Conservation (phyloP, 2,113 vertebrate genomes). For the Mandrillus leucophaeus region DNA sequence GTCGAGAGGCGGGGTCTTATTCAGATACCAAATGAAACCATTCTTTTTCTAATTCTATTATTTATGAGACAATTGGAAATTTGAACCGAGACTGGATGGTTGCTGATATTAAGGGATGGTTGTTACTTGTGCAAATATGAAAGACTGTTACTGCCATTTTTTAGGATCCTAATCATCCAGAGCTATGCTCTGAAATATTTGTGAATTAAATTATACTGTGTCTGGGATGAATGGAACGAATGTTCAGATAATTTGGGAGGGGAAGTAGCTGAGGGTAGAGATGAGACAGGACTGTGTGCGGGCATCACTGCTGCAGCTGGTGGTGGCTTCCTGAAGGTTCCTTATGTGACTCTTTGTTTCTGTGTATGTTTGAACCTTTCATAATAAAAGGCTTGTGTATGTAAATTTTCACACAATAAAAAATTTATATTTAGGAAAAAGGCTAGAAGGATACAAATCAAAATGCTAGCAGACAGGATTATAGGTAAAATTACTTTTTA, state of each 20-base stretch:
- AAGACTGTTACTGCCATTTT: neutral
- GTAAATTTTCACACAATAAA: slow-evolving; percentile 10
- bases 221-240: neutral
- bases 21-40: neutral
- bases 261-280: neutral
- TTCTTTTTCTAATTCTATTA: neutral
- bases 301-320: neutral
- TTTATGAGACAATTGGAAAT: neutral
- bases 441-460: neutral
- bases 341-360: neutral
- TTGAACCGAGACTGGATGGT: neutral
- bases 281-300: neutral
- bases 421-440: neutral
- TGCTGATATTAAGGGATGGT: neutral
- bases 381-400: neutral
- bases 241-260: neutral
- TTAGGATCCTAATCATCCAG: neutral
- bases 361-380: neutral
- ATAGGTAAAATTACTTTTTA: slow-evolving; percentile 16
- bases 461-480: neutral
- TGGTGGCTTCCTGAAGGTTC: neutral
- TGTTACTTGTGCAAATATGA: neutral
- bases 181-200: neutral
- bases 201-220: neutral
- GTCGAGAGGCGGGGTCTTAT: too few species aligned